Evolutionary conservation across 2,888 invertebrate species (phyloP), one percentile per base, ranked within the genome.

Genomic region (Lamproptera curius): DNA sequence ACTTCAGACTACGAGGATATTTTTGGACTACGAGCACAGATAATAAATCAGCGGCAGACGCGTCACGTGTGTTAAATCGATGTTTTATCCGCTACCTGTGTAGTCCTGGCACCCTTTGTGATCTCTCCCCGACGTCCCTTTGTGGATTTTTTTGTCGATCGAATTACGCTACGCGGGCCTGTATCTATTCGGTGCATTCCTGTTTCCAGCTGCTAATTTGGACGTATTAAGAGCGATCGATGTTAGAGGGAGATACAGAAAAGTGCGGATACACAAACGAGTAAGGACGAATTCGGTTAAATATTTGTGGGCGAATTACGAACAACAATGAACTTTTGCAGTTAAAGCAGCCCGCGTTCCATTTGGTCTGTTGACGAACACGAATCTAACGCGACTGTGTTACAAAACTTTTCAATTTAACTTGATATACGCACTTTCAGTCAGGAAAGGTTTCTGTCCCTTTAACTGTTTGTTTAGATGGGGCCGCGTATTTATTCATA

Each of bases 121-220:
- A 73, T 77, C 82, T 76, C 75, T 65, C 53, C 59, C 54, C 51
- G 57, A 65, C 66, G 70, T 73, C 65, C 67, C 67, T 68, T 73
- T 82, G 71, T 77, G 57, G 55, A 68, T 72, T 75, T 76, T 79
- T 83, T 73, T 73, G 58, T 62, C 67, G 72, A 82, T 84, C 74
- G 72, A 80, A 83, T 82, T 82, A 83, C 78, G 65, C 65, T 71
- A 76, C 80, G 76, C 81, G 72, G 73, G 71, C 80, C 79, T 78
- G 81, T 81, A 78, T 67, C 71, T 68, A 77, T 85, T 83, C 73
- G 80, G 76, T 70, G 72, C 83, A 84, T 82, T 82, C 84, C 83
- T 63, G 68, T 74, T 76, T 81, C 84, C 83, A 64, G 68, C 75
- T 76, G 76, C 74, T 83, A 81, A 85, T 84, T 82, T 76, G 70